Conservation (phyloP, 2,113 vertebrate species). For the Vicugna pacos region DNA sequence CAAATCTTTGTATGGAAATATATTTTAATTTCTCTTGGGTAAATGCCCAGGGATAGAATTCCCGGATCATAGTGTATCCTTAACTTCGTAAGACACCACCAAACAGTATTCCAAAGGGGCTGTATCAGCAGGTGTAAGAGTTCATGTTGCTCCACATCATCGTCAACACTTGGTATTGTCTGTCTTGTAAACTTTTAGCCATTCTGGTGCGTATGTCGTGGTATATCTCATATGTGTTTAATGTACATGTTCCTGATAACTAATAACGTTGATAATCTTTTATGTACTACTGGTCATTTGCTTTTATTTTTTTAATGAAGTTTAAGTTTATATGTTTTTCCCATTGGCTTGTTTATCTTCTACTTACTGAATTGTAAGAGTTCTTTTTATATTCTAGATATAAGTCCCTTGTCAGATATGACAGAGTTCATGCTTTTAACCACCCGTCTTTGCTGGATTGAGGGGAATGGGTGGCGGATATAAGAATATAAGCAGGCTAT, state of each 20-base stretch:
- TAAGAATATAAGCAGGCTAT: background rate
- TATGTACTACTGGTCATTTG: background rate
- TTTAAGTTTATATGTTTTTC: background rate
- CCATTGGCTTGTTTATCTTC: background rate
- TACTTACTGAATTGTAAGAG: background rate
- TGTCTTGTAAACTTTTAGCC: background rate
- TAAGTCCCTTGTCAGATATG: background rate
- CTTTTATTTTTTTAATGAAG: background rate
- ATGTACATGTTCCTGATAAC: background rate
- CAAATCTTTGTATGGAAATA: background rate
- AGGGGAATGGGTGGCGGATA: background rate
- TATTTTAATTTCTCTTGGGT: slow-evolving; percentile 5
- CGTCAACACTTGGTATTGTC: background rate
- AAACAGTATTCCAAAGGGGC: background rate
- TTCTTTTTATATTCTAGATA: slow-evolving; percentile 2
- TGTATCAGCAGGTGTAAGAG: background rate
- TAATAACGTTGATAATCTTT: background rate
- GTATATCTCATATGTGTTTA: background rate
- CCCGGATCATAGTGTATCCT: background rate
- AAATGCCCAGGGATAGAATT: background rate
- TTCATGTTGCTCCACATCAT: background rate
- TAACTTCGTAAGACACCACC: background rate
- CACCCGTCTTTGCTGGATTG: background rate
- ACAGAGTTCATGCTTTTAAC: background rate
- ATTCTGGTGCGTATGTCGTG: background rate